A percentile compares a stretch with the other conserved stretches of the same genome.
These are phyloP conservation scores for Macrotis lagotis DNA, from an alignment of 2,113 vertebrate species.

Conservation along the genomic window DNA sequence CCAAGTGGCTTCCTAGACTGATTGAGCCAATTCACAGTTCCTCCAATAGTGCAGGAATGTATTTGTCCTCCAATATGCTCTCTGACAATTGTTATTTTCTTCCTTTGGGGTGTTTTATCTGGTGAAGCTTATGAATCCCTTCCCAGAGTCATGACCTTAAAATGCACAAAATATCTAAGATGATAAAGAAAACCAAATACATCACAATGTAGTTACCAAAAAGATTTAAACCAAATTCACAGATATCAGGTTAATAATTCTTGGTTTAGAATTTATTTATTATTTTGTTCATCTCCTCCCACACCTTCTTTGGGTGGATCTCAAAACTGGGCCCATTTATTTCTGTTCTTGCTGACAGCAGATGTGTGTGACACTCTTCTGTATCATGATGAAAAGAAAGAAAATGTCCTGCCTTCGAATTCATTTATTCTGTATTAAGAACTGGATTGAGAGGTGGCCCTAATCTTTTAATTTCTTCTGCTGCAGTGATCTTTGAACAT, in stretches of 20 bases:
- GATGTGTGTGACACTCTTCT: neutral
- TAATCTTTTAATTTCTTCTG: slow-evolving; percentile 36
- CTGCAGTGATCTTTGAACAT: neutral
- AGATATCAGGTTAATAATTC: neutral
- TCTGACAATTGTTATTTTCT: neutral
- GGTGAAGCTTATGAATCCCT: neutral
- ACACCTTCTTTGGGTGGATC: neutral
- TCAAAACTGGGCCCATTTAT: neutral
- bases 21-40: neutral
- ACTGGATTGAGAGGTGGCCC: neutral
- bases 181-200: neutral
- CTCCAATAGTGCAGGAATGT: neutral
- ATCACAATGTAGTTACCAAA: neutral
- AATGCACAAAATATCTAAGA: neutral
- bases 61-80: neutral
- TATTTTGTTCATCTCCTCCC: neutral
- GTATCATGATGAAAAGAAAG: neutral
- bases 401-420: slow-evolving; percentile 39
- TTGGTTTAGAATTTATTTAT: neutral
- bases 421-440: slow-evolving; percentile 26
- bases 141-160: neutral
- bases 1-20: neutral
- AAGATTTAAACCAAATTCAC: neutral
- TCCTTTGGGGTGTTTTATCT: neutral
- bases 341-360: neutral